phyloP scores from a whole-genome alignment of 2,797 vertebrate genomes.

The Paramormyrops hopkinsi region DNA sequence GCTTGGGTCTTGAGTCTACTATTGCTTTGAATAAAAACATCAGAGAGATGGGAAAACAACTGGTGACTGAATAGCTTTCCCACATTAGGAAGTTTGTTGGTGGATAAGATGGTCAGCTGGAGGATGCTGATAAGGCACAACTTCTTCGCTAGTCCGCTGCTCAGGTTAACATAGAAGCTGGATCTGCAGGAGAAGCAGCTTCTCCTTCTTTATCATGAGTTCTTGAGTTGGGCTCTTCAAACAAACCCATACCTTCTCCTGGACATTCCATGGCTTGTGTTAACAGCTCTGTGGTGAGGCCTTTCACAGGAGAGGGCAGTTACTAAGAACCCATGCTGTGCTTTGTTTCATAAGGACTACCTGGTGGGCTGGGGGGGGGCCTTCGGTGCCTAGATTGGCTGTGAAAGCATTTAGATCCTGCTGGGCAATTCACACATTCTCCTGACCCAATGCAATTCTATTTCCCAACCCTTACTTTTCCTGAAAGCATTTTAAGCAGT shows the following conservation, averaged over 20 bases:
- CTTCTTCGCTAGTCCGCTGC: neutral
- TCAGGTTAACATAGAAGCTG: neutral
- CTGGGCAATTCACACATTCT: neutral
- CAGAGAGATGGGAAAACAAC: neutral
- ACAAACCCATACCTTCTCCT: neutral
- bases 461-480: neutral
- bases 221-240: neutral
- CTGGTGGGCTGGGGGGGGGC: neutral
- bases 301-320: neutral
- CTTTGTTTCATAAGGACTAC: neutral
- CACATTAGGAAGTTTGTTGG: neutral
- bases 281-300: neutral
- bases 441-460: neutral
- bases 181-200: neutral
- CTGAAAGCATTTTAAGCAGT: neutral
- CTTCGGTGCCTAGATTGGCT: neutral
- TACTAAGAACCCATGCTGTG: neutral
- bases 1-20: neutral
- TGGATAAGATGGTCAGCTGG: neutral
- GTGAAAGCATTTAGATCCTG: neutral
- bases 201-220: neutral
- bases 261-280: neutral
- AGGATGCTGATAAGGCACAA: neutral
- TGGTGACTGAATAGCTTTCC: neutral
- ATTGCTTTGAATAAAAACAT: neutral